Conservation (phyloP, 2,797 vertebrate species). For the Paramormyrops hopkinsi region DNA sequence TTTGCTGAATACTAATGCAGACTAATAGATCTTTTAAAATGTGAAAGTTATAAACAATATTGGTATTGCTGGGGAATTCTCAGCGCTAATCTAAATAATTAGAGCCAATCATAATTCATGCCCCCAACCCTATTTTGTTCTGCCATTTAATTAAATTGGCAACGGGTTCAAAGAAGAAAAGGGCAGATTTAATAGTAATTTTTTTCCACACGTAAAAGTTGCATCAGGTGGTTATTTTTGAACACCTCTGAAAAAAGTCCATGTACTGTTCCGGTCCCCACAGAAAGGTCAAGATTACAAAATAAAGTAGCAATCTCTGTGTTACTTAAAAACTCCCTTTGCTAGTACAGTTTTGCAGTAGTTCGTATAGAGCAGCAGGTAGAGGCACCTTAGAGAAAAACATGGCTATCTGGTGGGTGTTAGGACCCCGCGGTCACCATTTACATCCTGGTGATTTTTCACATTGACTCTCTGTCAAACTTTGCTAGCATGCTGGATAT, state of each 20-base stretch:
- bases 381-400: neutral
- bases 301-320: neutral
- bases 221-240: neutral
- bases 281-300: neutral
- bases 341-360: neutral
- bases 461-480: slow-evolving; percentile 35
- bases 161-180: slow-evolving; percentile 18
- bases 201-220: neutral
- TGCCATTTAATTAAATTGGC: slow-evolving; percentile 19
- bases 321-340: neutral
- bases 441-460: slow-evolving; percentile 21
- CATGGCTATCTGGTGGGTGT: slow-evolving; percentile 2
- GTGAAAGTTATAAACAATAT: slow-evolving; percentile 7
- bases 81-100: slow-evolving; percentile 6
- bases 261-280: neutral
- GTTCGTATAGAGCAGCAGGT: neutral
- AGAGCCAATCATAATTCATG: slow-evolving; percentile 2
- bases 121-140: neutral
- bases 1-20: slow-evolving; percentile 15
- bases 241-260: neutral
- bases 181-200: slow-evolving; percentile 4
- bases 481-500: slow-evolving; percentile 45
- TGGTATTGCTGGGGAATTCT: slow-evolving; percentile 1
- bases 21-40: slow-evolving; percentile 18
- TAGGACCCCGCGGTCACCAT: slow-evolving; percentile 37